A percentile compares a stretch with the other conserved stretches of the same genome.
Evolutionary conservation across 2,113 vertebrate genomes (phyloP).

Genomic region (Accipiter virgatus): DNA sequence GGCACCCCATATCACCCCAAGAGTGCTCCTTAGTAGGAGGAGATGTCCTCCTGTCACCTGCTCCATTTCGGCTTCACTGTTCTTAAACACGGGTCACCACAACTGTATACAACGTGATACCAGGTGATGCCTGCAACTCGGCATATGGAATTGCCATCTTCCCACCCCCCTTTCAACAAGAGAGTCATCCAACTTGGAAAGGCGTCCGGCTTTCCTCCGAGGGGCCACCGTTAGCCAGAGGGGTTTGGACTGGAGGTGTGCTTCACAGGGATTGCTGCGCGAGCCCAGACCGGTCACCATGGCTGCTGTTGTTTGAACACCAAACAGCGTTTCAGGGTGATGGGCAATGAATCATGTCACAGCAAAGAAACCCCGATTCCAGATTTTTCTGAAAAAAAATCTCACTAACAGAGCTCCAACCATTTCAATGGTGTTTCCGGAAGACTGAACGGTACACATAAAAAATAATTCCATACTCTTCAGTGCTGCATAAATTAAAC

Average conservation of each 20-base stretch:
- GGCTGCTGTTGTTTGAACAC: background rate
- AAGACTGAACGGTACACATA: background rate
- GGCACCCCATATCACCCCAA: background rate
- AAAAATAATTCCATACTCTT: background rate
- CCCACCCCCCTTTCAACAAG: background rate
- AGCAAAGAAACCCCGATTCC: background rate
- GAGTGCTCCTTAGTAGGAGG: background rate
- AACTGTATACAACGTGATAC: background rate
- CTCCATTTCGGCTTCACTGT: fast-evolving
- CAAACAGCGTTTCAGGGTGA: background rate
- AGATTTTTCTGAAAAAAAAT: background rate
- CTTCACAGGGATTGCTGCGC: fast-evolving
- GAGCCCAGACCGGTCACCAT: background rate
- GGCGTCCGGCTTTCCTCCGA: fast-evolving
- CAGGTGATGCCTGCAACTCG: background rate
- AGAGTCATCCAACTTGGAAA: background rate
- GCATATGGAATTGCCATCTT: background rate
- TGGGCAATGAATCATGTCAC: background rate
- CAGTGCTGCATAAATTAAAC: background rate
- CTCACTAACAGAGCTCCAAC: background rate
- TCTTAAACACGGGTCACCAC: background rate
- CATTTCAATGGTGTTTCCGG: background rate
- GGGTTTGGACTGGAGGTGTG: background rate
- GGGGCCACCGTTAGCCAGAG: background rate
- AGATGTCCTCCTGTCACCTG: background rate